Evolutionary conservation across 2,888 invertebrate species (phyloP).

Genomic region (Heliconius aoede): DNA sequence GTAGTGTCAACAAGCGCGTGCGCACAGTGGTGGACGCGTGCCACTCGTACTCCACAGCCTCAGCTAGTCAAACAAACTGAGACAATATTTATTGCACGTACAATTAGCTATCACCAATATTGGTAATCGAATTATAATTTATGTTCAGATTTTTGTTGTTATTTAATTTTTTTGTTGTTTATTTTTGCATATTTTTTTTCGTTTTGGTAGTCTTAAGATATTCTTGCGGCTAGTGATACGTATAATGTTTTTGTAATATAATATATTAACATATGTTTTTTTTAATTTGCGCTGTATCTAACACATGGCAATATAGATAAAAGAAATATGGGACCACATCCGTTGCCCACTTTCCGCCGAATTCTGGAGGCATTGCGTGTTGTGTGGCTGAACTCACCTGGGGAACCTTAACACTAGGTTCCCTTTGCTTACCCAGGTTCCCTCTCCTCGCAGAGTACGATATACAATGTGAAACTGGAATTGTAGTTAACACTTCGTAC

Average conservation of each 20-base stretch:
- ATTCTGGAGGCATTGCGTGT: too few relatives aligned
- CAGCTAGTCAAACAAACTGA: constrained; percentile 11
- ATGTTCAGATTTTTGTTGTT: neutral
- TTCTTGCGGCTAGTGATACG: too few relatives aligned
- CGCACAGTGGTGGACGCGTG: constrained; percentile 55
- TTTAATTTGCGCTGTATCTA: neutral
- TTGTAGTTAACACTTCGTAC: neutral
- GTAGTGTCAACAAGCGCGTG: constrained; percentile 59
- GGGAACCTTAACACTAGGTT: too few relatives aligned
- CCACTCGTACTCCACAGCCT: constrained; percentile 35
- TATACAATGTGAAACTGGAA: neutral
- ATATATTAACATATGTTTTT: constrained; percentile 54
- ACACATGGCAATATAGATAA: too few relatives aligned
- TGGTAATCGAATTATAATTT: constrained; percentile 26
- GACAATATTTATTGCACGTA: constrained; percentile 39
- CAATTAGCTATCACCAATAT: constrained; percentile 34
- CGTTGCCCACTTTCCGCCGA: too few relatives aligned
- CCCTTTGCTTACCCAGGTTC: too few relatives aligned
- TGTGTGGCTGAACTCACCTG: too few relatives aligned
- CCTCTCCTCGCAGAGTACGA: neutral
- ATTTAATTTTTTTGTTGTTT: neutral
- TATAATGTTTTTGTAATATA: constrained; percentile 81
- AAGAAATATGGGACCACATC: neutral
- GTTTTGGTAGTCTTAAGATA: neutral
- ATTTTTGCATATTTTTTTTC: neutral